phyloP scores from a whole-genome alignment of 1,140 invertebrate genomes.

The Papilio machaon region DNA sequence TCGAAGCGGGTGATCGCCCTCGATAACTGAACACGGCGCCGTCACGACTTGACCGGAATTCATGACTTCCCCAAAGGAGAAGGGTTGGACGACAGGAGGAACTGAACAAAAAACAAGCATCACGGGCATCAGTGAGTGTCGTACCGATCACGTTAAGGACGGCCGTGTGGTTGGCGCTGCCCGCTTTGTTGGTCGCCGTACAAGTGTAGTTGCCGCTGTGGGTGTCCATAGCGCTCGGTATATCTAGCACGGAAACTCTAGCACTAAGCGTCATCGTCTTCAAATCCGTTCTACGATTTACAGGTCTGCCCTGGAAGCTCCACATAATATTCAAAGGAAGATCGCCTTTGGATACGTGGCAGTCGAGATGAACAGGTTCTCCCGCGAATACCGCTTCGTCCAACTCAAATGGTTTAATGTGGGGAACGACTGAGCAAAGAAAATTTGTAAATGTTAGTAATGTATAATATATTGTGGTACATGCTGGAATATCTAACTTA shows the following conservation, averaged over 20 bases:
- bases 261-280: conserved; percentile 80
- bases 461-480: conserved; percentile 54
- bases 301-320: conserved; percentile 74
- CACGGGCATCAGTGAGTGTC: conserved; percentile 54
- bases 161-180: conserved; percentile 84
- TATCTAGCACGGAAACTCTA: conserved; percentile 82
- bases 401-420: conserved; percentile 87
- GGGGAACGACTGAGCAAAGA: conserved; percentile 83
- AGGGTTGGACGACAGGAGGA: conserved; percentile 88
- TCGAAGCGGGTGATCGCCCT: conserved; percentile 87
- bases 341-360: conserved; percentile 84
- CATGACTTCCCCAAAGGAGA: conserved; percentile 87
- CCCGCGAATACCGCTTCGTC: conserved; percentile 85
- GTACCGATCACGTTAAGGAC: conserved; percentile 86
- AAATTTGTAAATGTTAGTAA: conserved; percentile 69
- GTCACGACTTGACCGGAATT: conserved; percentile 86
- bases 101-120: conserved; percentile 82
- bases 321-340: conserved; percentile 80
- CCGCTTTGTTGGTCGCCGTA: conserved; percentile 85
- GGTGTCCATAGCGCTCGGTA: conserved; percentile 82
- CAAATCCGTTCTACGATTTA: conserved; percentile 69
- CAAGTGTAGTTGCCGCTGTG: conserved; percentile 90
- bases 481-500: conserved; percentile 65
- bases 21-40: conserved; percentile 87
- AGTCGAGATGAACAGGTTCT: conserved; percentile 84